Percentiles rank a stretch among this genome's conserved stretches.
These are phyloP conservation scores for Tretioscincus oriximinensis DNA, from an alignment of 2,113 vertebrate species.

Conservation along the genomic window DNA sequence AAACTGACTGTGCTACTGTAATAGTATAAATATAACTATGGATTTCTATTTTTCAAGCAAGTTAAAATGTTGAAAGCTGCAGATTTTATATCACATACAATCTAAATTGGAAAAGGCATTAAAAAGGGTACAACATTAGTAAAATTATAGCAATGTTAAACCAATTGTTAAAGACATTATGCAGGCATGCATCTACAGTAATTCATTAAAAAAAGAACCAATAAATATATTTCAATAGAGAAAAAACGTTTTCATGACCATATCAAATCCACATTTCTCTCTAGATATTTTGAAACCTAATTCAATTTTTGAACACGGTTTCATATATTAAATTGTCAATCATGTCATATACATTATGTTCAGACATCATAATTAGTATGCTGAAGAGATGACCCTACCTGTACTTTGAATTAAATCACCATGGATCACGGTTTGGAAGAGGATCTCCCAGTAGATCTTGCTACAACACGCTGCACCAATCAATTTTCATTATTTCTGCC, in stretches of 20 bases:
- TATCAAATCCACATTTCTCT: slow-evolving; percentile 16
- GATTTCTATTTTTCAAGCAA: too few relatives aligned
- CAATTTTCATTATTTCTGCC: slow-evolving; percentile 81
- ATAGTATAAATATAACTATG: too few relatives aligned
- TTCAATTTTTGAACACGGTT: slow-evolving; percentile 47
- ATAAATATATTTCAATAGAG: too few relatives aligned
- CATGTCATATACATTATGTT: slow-evolving; percentile 46
- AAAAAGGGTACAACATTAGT: too few relatives aligned
- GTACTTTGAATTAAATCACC: slow-evolving; percentile 46
- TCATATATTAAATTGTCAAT: slow-evolving; percentile 47
- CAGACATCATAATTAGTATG: slow-evolving; percentile 61
- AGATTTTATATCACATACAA: too few relatives aligned
- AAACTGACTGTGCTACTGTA: too few relatives aligned
- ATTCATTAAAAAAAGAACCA: too few relatives aligned
- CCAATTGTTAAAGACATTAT: too few relatives aligned
- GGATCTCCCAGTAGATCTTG: slow-evolving; percentile 55
- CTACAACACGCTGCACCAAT: slow-evolving; percentile 64
- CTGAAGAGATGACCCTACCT: slow-evolving; percentile 51
- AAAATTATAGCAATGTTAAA: too few relatives aligned
- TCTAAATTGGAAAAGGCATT: too few relatives aligned
- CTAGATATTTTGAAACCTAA: slow-evolving; percentile 48
- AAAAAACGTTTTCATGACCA: not conserved
- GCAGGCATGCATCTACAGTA: too few relatives aligned
- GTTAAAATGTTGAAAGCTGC: too few relatives aligned
- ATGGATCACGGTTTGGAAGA: slow-evolving; percentile 33